Percentiles rank a stretch among this genome's conserved stretches.
Evolutionary conservation across 2,113 vertebrate genomes (phyloP).

Genomic region (Empidonax traillii): DNA sequence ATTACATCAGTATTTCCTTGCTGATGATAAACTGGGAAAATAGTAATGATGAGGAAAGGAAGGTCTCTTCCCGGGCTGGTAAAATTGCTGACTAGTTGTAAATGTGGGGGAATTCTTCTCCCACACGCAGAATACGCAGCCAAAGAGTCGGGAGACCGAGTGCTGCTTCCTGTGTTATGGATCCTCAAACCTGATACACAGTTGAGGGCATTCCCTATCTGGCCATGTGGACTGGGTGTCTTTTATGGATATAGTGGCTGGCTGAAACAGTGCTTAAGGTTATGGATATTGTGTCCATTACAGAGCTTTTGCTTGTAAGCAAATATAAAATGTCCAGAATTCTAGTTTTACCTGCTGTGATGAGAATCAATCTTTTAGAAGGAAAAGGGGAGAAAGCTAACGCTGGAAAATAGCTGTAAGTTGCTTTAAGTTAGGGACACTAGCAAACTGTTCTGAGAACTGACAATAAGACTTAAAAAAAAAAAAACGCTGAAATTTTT

Average conservation of each 20-base stretch:
- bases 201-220: not conserved
- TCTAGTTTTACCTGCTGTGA: not conserved
- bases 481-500: not conserved
- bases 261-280: not conserved
- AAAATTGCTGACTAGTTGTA: not conserved
- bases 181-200: not conserved
- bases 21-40: not conserved
- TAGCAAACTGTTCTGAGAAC: not conserved
- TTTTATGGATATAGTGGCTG: not conserved
- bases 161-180: not conserved
- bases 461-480: not conserved
- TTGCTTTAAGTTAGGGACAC: not conserved
- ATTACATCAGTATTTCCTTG: not conserved
- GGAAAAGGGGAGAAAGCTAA: rapidly evolving
- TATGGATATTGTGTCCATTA: not conserved
- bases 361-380: not conserved
- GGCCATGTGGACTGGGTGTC: not conserved
- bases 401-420: not conserved
- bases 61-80: not conserved
- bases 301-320: not conserved
- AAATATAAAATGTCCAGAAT: not conserved
- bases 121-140: not conserved
- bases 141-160: not conserved
- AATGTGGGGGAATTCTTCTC: not conserved
- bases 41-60: not conserved